Conservation (phyloP, 2,888 invertebrate genomes). For the Heterodera filipjevi region DNA sequence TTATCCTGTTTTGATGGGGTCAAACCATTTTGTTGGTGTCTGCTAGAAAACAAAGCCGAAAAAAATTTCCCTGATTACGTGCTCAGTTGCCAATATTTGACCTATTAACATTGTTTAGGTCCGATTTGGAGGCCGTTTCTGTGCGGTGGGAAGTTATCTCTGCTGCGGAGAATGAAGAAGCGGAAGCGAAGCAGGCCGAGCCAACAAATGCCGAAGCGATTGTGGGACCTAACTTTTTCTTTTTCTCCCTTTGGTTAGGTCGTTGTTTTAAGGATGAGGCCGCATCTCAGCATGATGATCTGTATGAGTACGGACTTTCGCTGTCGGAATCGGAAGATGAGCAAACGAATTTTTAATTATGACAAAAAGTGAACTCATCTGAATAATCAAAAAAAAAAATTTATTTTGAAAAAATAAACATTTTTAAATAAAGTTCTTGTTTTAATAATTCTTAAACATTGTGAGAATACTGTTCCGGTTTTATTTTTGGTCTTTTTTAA, state of each 20-base stretch:
- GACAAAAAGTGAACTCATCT: background rate
- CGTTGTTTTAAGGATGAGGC: background rate
- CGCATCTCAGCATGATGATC: slow-evolving; percentile 16
- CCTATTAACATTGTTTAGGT: slow-evolving; percentile 38
- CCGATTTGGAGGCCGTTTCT: slow-evolving; percentile 57
- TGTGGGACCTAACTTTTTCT: slow-evolving; percentile 1
- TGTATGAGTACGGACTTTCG: slow-evolving; percentile 23
- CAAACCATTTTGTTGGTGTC: no score
- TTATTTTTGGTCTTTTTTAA: no score
- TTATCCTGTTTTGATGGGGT: no score
- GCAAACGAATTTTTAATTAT: slow-evolving; percentile 18
- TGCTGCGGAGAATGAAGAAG: slow-evolving; percentile 42
- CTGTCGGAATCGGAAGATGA: slow-evolving; percentile 27
- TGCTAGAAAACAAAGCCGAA: no score
- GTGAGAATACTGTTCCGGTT: background rate
- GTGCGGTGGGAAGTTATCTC: slow-evolving; percentile 58
- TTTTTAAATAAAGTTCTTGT: background rate
- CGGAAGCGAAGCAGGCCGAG: background rate
- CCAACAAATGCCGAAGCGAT: background rate
- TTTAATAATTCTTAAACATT: background rate
- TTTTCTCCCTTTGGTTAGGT: background rate
- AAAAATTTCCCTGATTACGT: no score
- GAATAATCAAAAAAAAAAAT: no score
- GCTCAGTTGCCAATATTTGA: no score
- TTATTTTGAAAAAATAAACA: background rate